phyloP scores from a whole-genome alignment of 2,888 invertebrate genomes.

The Merodon equestris region DNA sequence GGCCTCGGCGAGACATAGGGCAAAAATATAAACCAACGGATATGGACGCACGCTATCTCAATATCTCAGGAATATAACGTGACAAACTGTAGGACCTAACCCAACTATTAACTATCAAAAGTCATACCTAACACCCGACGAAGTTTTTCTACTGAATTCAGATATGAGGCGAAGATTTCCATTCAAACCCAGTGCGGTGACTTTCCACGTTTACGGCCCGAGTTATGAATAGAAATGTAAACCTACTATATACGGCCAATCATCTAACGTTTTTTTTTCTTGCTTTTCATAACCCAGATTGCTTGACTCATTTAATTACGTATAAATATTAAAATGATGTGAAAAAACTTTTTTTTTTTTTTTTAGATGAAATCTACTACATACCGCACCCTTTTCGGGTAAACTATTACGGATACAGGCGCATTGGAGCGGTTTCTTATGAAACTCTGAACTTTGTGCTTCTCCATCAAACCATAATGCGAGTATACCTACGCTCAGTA shows the following conservation, averaged over 20 bases:
- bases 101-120: neutral
- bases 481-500: slow-evolving; percentile 11
- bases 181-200: no score
- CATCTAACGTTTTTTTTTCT: neutral
- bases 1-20: slow-evolving; percentile 6
- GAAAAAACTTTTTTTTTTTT: slow-evolving; percentile 7
- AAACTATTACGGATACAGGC: slow-evolving; percentile 30
- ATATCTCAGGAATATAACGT: slow-evolving; percentile 45
- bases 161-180: no score
- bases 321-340: slow-evolving; percentile 35
- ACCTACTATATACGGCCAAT: no score
- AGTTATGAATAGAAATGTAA: no score
- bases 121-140: no score
- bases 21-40: slow-evolving; percentile 57
- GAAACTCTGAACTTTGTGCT: slow-evolving; percentile 57
- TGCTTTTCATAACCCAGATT: slow-evolving; percentile 27
- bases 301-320: slow-evolving; percentile 34
- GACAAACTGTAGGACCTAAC: slow-evolving; percentile 49
- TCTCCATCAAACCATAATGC: neutral
- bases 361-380: neutral
- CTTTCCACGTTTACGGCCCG: no score
- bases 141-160: no score
- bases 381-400: slow-evolving; percentile 30
- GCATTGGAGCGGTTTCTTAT: slow-evolving; percentile 52
- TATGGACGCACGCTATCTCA: slow-evolving; percentile 57